Evolutionary conservation across 2,888 invertebrate genomes (phyloP).

Genomic region (Lepidocyrtinus sp.): DNA sequence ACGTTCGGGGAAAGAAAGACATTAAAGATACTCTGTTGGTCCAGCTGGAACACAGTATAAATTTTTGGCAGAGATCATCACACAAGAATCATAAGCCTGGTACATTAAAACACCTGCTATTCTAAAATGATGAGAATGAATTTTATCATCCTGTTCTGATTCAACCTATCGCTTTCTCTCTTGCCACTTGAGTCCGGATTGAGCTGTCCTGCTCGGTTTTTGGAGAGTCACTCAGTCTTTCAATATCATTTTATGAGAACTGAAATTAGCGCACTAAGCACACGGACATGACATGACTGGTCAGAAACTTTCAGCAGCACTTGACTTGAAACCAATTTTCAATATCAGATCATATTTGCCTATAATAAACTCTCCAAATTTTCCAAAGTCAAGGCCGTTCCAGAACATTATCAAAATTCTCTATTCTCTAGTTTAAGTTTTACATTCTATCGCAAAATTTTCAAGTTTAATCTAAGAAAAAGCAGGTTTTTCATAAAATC

Average conservation of each 20-base stretch:
- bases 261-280: not conserved
- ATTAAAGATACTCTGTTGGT: too few relatives aligned
- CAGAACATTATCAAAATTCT: not conserved
- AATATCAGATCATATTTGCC: not conserved
- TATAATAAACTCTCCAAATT: too few relatives aligned
- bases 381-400: conserved; percentile 1
- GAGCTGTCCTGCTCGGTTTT: not conserved
- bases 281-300: not conserved
- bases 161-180: not conserved
- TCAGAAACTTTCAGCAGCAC: not conserved
- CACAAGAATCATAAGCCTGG: too few relatives aligned
- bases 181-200: not conserved
- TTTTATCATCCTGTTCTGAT: not conserved
- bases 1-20: not conserved
- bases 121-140: not conserved
- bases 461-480: too few relatives aligned
- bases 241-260: not conserved
- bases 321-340: not conserved
- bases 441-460: too few relatives aligned
- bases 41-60: too few relatives aligned
- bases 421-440: not conserved
- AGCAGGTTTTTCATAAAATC: not conserved
- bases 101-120: too few relatives aligned
- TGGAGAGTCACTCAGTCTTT: not conserved
- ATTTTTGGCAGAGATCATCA: too few relatives aligned